Evolutionary conservation across 2,888 invertebrate genomes (phyloP).

Genomic region (Heteromurus nitidus): DNA sequence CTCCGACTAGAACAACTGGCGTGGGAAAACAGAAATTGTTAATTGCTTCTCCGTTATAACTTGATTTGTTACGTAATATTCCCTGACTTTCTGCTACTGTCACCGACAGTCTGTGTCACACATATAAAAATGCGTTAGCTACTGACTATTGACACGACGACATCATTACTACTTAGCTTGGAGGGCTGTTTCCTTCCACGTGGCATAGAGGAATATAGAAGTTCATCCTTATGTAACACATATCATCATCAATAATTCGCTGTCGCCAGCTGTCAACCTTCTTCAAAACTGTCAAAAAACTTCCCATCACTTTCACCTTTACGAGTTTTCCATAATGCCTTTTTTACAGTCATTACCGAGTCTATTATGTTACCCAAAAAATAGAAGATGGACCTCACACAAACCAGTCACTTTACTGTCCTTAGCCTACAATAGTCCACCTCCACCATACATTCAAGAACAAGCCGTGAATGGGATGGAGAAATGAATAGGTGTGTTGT

Average conservation of each 20-base stretch:
- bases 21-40: too few relatives aligned
- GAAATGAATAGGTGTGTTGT: slow-evolving; percentile 28
- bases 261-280: slow-evolving; percentile 26
- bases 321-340: background rate
- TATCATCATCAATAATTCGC: slow-evolving; percentile 18
- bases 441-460: background rate
- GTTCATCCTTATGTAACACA: too few relatives aligned
- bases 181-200: too few relatives aligned
- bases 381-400: slow-evolving; percentile 25
- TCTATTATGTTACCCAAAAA: background rate
- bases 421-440: background rate
- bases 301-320: slow-evolving; percentile 14
- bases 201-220: too few relatives aligned
- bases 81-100: too few relatives aligned
- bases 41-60: too few relatives aligned
- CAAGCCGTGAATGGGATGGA: slow-evolving; percentile 9
- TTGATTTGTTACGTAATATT: too few relatives aligned
- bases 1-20: too few relatives aligned
- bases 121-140: too few relatives aligned
- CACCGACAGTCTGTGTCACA: too few relatives aligned
- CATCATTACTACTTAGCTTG: too few relatives aligned
- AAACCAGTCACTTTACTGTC: slow-evolving; percentile 18
- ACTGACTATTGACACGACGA: too few relatives aligned
- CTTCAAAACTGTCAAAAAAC: slow-evolving; percentile 5
- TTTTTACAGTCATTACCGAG: background rate